Evolutionary conservation across 2,113 vertebrate species (phyloP).

Genomic region (Phycodurus eques): DNA sequence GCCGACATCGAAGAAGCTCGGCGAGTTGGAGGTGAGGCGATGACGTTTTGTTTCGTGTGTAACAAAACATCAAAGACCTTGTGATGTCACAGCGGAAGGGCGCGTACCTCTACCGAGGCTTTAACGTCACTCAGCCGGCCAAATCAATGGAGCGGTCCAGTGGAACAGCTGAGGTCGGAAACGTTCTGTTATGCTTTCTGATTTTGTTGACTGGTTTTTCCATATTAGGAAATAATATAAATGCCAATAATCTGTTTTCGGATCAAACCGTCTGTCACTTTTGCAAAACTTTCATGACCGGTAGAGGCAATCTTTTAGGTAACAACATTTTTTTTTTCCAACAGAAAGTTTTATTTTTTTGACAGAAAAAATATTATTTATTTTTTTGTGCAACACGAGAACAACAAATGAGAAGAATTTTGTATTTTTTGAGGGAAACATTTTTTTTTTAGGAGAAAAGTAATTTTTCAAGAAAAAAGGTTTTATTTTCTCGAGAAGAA

Average conservation of each 20-base stretch:
- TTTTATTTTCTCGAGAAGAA: no score
- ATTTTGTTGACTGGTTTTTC: neutral
- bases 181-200: neutral
- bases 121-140: neutral
- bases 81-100: neutral
- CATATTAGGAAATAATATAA: neutral
- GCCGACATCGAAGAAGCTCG: constrained; percentile 83
- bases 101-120: neutral
- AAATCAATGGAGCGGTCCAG: neutral
- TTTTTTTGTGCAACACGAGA: no score
- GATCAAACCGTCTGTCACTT: neutral
- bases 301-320: neutral
- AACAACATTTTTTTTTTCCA: no score
- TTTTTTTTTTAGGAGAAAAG: no score
- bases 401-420: no score
- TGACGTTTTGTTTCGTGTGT: neutral
- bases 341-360: no score
- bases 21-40: constrained; percentile 85
- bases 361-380: no score
- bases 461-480: no score
- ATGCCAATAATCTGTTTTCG: no score
- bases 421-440: no score
- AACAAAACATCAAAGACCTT: neutral
- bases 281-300: neutral
- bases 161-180: neutral